Percentiles rank a stretch among this genome's conserved stretches.
Evolutionary conservation across 2,113 vertebrate species (phyloP).

Genomic region (Zosterops borbonicus): DNA sequence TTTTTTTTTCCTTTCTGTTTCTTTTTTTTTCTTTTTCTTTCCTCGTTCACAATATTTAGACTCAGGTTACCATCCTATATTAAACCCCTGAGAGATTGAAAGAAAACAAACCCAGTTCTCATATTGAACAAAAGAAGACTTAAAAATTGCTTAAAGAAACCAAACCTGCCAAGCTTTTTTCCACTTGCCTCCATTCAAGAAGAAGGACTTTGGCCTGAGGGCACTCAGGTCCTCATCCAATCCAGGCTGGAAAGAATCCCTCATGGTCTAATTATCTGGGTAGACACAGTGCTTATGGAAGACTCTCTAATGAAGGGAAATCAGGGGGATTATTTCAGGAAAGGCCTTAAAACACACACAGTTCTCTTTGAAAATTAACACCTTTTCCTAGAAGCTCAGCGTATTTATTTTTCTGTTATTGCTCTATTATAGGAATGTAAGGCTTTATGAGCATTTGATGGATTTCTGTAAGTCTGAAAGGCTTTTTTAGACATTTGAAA

Average conservation of each 20-base stretch:
- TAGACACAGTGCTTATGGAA: neutral
- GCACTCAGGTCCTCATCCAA: neutral
- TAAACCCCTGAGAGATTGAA: neutral
- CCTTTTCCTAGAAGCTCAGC: neutral
- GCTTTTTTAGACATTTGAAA: neutral
- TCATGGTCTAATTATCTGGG: conserved; percentile 43
- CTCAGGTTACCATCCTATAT: neutral
- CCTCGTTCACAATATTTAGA: neutral
- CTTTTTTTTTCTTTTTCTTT: neutral
- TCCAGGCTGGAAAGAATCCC: neutral
- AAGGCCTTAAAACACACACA: neutral
- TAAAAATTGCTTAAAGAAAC: conserved; percentile 1
- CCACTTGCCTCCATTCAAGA: neutral
- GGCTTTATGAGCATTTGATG: neutral
- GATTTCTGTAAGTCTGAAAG: neutral
- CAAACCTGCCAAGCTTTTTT: neutral
- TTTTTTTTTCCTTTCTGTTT: too few relatives aligned
- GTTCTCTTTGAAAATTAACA: neutral
- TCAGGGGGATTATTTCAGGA: neutral
- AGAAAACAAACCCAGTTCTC: neutral
- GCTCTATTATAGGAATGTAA: neutral
- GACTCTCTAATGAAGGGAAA: neutral
- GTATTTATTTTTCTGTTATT: neutral
- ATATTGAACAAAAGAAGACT: neutral
- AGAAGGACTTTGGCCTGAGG: neutral